phyloP scores from a whole-genome alignment of 2,888 invertebrate genomes.

The Steinernema scapterisci region DNA sequence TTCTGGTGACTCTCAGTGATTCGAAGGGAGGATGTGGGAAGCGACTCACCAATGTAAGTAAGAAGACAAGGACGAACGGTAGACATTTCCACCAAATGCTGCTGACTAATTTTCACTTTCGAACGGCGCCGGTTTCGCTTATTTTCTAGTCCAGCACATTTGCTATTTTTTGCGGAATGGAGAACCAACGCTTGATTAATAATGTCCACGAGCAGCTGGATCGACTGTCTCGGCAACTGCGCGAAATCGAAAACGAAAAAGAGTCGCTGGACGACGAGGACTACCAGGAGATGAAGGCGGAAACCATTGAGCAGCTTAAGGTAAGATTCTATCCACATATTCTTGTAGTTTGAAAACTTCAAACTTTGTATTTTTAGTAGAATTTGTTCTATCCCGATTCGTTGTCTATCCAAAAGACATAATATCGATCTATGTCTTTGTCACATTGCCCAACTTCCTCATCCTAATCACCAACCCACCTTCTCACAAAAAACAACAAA shows the following conservation, averaged over 20 bases:
- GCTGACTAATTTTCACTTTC: too few species aligned
- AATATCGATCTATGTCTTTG: too few species aligned
- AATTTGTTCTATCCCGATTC: too few species aligned
- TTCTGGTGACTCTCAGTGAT: neutral
- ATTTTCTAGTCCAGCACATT: neutral
- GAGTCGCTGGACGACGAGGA: constrained; percentile 73
- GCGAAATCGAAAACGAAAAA: constrained; percentile 78
- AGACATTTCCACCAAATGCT: neutral
- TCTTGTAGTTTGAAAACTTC: too few species aligned
- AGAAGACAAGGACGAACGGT: neutral
- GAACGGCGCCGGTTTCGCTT: neutral
- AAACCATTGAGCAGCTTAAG: constrained; percentile 75
- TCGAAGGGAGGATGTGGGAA: too few species aligned
- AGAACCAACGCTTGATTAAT: constrained; percentile 71
- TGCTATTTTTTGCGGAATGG: constrained; percentile 71
- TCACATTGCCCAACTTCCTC: too few species aligned
- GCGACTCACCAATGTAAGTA: too few species aligned
- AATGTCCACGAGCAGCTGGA: constrained; percentile 77
- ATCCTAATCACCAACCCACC: too few species aligned
- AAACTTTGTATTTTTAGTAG: too few species aligned
- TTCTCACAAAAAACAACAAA: too few species aligned
- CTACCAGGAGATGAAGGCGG: constrained; percentile 76
- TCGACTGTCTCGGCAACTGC: constrained; percentile 76
- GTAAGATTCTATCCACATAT: too few species aligned
- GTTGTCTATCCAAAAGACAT: too few species aligned